Base-by-base conservation (phyloP, 2,888 invertebrate species). In the Folsomia candida region DNA sequence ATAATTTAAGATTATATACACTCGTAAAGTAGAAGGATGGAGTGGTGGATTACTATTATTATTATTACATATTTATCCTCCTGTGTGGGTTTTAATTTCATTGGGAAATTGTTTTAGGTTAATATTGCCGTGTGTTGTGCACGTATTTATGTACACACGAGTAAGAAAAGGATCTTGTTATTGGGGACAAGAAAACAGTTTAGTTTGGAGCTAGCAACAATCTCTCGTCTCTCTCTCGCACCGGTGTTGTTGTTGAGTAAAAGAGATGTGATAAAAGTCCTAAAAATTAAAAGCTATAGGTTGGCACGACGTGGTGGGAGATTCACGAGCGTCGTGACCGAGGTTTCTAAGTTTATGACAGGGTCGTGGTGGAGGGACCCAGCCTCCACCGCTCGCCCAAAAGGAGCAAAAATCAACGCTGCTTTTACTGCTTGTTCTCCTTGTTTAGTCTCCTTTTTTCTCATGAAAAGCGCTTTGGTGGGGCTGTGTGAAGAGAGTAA, bases 291-390 rank as follows among this genome's bases (percentile, higher is more conserved):
- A 14, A 4, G 4, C 37, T 14, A 14, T 37, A 37, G 6, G 6
- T 37, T 37, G 37, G 37, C 37, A 37, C 37, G 37, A 54, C 54
- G n/a, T 20, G 54, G 20, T 73, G 70, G 76, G 68, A 68, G 72
- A 74, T 76, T 76, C 76, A 76, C 76, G 76, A 76, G 71, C 73
- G 22, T 74, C 76, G 76, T 74, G 74, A 74, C 76, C 76, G 73
- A 74, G 73, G 20, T 20, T 54, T 14, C 76, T 71, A 71, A 74
- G 73, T 70, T 72, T 73, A 76, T 70, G 67, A 74, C 71, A 70
- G 72, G 76, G 76, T 76, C 76, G 76, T 76, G 76, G n/a, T n/a
- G n/a, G n/a, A n/a, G n/a, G 76, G 74, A 74, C 76, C 54, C 54
- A 14, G 22, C 54, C 54, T 54, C 20, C 20, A 54, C 18, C 47